Evolutionary conservation across 2,888 invertebrate species (phyloP), one percentile per base, ranked within the genome.

Genomic region (Cerastis leucographa): DNA sequence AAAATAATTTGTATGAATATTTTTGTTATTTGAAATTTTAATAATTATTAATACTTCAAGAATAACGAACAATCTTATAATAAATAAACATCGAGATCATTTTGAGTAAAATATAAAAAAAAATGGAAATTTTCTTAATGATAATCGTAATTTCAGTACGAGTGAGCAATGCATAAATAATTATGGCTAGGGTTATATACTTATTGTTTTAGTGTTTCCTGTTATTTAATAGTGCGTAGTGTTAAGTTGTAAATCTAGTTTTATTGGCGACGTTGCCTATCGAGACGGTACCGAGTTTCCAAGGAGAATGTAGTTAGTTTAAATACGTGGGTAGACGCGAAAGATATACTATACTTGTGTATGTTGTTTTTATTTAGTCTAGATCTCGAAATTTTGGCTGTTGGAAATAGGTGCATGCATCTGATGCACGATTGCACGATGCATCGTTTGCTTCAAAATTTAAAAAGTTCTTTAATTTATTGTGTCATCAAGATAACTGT

Each of bases 341-440:
- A 69, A 80, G 79, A 81, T 87, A 85, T 75, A 78, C 68, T 72
- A 62, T 71, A 22, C 7, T 70, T 70, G 49, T 68, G 64, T 69
- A 71, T 70, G 22, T 74, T 82, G 82, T 82, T 79, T 83, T 85
- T 86, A 84, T 85, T 86, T 80, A 74, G 67, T 73, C 70, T 82
- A 59, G 14, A 25, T 61, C 51, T 66, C n/a, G 35, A 44, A 54
- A 49, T 69, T 73, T 71, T 61, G 49, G 42, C 12, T 29, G 56
- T 42, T 49, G 9, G 9, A 64, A 67, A n/a, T 29, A 29, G 51
- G 11, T 81, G 80, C 54, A 73, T 71, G 80, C 54, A 73, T 71
- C 67, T 35, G 68, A 80, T 71, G 44, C 73, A 70, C 9, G 56
- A 44, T 11, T 70, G 65, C 62, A 71, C 3, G 51, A 51, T 80